Percentiles rank a stretch among this genome's conserved stretches.
Evolutionary conservation across 1,140 invertebrate species (phyloP).

Genomic region (Zaprionus kolodkinae): DNA sequence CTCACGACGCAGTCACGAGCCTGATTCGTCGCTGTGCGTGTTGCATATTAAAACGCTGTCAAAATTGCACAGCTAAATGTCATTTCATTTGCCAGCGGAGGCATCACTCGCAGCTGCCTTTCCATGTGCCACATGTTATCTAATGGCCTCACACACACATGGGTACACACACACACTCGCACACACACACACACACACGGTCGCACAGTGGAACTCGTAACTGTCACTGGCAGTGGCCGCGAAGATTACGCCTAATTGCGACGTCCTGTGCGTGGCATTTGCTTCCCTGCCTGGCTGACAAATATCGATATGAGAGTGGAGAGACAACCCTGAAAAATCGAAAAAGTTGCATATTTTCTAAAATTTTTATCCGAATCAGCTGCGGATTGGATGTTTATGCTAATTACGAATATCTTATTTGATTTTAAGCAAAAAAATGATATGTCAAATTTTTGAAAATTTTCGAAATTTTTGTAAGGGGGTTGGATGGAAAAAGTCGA

Average conservation of each 20-base stretch:
- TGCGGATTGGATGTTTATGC: too few species aligned
- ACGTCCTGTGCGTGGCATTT: conserved; percentile 20
- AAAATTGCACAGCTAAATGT: conserved; percentile 76
- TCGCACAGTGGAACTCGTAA: not conserved
- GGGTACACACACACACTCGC: conserved; percentile 8
- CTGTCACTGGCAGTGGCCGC: conserved; percentile 52
- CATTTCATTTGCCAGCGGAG: conserved; percentile 64
- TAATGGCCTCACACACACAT: conserved; percentile 21
- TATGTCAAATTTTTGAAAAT: too few species aligned
- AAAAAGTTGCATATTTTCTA: too few species aligned
- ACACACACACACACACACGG: conserved; percentile 5
- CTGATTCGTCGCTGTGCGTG: not conserved
- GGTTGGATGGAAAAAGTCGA: too few species aligned
- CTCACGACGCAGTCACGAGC: not conserved
- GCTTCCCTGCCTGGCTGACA: not conserved
- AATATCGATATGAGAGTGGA: too few species aligned
- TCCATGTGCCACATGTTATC: conserved; percentile 19
- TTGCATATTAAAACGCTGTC: conserved; percentile 76
- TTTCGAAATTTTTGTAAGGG: too few species aligned
- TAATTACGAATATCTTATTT: too few species aligned
- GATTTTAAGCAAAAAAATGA: too few species aligned
- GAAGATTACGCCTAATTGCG: conserved; percentile 63
- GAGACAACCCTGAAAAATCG: too few species aligned
- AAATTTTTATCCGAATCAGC: too few species aligned
- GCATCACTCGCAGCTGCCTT: conserved; percentile 21